Percentiles rank a stretch among this genome's conserved stretches.
These are phyloP conservation scores for Anoplolepis gracilipes DNA, from an alignment of 1,140 invertebrate genomes.

Conservation along the genomic window DNA sequence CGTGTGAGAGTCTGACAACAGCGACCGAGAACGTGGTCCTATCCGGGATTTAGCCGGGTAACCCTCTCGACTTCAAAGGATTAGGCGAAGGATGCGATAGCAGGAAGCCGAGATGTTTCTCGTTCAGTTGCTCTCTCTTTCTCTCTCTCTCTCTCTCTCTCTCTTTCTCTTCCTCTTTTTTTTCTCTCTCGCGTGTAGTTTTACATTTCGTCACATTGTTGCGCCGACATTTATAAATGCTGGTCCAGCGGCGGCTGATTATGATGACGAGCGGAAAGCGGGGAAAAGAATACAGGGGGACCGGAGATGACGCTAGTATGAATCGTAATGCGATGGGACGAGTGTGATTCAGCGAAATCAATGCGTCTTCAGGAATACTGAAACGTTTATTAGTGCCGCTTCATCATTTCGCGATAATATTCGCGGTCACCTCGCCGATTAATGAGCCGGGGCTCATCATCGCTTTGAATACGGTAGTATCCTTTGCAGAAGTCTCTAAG, in stretches of 20 bases:
- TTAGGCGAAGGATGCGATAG: slow-evolving; percentile 58
- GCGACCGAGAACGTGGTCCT: slow-evolving; percentile 21
- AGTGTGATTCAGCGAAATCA: slow-evolving; percentile 59
- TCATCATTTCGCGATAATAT: slow-evolving; percentile 62
- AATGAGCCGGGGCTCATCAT: slow-evolving; percentile 28
- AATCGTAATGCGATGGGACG: slow-evolving; percentile 32
- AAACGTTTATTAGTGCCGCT: slow-evolving; percentile 55
- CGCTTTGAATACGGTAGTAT: slow-evolving; percentile 41
- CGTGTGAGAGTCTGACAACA: slow-evolving; percentile 22
- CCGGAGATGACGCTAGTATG: slow-evolving; percentile 34
- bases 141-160: not conserved
- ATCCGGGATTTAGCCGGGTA: slow-evolving; percentile 41
- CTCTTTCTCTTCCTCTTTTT: not conserved
- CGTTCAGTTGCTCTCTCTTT: not conserved
- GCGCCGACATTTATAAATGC: slow-evolving; percentile 60
- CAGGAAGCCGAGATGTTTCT: slow-evolving; percentile 47
- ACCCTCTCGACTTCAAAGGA: slow-evolving; percentile 58
- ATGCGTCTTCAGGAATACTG: slow-evolving; percentile 55
- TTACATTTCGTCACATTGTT: slow-evolving; percentile 63
- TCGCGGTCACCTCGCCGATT: slow-evolving; percentile 24
- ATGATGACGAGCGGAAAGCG: slow-evolving; percentile 30
- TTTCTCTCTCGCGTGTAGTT: slow-evolving; percentile 29
- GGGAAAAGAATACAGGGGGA: slow-evolving; percentile 9
- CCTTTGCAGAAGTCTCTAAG: slow-evolving; percentile 29
- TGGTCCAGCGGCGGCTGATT: slow-evolving; percentile 47